A percentile compares a stretch with the other conserved stretches of the same genome.
phyloP scores from a whole-genome alignment of 2,797 vertebrate genomes.

The Etheostoma perlongum region DNA sequence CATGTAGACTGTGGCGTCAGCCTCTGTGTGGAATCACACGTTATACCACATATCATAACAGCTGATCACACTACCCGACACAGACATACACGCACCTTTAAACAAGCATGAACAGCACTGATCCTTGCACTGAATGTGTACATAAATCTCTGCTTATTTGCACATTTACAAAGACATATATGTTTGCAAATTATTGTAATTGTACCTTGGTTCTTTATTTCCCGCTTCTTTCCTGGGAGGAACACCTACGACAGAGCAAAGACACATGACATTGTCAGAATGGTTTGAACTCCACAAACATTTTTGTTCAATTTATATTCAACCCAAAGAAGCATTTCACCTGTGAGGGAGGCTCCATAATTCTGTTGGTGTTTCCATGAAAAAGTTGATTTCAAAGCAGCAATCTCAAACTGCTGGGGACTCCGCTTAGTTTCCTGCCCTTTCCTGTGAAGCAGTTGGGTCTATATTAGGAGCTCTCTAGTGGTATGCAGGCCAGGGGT shows the following conservation, averaged over 20 bases:
- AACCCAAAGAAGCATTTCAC: conserved; percentile 34
- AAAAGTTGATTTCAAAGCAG: conserved; percentile 39
- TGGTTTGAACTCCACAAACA: background rate
- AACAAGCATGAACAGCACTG: background rate
- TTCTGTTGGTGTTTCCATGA: conserved; percentile 56
- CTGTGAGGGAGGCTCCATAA: conserved; percentile 65
- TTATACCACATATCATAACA: background rate
- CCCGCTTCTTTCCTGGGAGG: conserved; percentile 36
- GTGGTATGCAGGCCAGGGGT: conserved; percentile 55
- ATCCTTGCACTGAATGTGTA: background rate
- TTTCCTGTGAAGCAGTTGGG: conserved; percentile 53
- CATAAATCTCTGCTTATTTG: too few relatives aligned
- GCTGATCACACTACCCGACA: background rate
- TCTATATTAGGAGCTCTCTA: conserved; percentile 77
- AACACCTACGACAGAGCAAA: conserved; percentile 60
- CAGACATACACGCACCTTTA: background rate
- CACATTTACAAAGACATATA: background rate
- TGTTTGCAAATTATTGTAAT: too few relatives aligned
- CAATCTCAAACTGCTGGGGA: background rate
- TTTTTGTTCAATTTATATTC: too few relatives aligned
- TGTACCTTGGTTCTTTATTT: conserved; percentile 52
- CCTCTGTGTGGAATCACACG: conserved; percentile 50
- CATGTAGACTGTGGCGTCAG: conserved; percentile 89
- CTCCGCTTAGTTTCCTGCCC: conserved; percentile 41
- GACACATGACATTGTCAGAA: conserved; percentile 18